Evolutionary conservation across 2,888 invertebrate species (phyloP), one percentile per base, ranked within the genome.

Genomic region (Timema podura): DNA sequence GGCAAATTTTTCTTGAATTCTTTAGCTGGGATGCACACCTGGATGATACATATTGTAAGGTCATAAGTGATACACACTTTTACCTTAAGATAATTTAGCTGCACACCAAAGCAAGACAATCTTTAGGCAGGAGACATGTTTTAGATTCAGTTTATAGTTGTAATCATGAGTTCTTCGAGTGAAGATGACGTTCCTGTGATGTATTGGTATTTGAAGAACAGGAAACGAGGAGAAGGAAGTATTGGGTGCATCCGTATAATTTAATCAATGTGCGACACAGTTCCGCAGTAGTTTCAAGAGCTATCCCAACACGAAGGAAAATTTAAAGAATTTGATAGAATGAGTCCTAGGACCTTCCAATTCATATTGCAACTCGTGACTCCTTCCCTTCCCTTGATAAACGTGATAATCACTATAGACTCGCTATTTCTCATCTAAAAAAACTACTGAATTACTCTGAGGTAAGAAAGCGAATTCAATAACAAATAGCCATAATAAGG

Each of bases 191-290:
- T 9, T 54, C 54, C 15, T 16, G 54, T 5, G 6, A 54, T 16
- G 15, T 54, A 54, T 54, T 54, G 54, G 6, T 54, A 54, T 10
- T 15, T 10, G 6, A 54, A 54, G 10, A 13, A 54, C 6, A 54
- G 54, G 54, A 54, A 10, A n/a, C n/a, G n/a, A n/a, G n/a, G 54
- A 54, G 54, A 54, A 54, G 54, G 5, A 54, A 54, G 54, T 7
- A 54, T 5, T 10, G 54, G 11, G 54, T 54, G 54, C 6, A 6
- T 54, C 54, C 54, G 15, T 54, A 9, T 16, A 54, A 54, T 54
- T n/a, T 6, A 9, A 54, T 2, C 5, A 54, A 54, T 54, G 6
- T 13, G 7, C n/a, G 7, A 54, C 2, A 54, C n/a, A 54, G 54
- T 54, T 54, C 54, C 54, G 7, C 54, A 54, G 54, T 54, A 13